Evolutionary conservation across 2,888 invertebrate genomes (phyloP).

Genomic region (Monochamus alternatus): DNA sequence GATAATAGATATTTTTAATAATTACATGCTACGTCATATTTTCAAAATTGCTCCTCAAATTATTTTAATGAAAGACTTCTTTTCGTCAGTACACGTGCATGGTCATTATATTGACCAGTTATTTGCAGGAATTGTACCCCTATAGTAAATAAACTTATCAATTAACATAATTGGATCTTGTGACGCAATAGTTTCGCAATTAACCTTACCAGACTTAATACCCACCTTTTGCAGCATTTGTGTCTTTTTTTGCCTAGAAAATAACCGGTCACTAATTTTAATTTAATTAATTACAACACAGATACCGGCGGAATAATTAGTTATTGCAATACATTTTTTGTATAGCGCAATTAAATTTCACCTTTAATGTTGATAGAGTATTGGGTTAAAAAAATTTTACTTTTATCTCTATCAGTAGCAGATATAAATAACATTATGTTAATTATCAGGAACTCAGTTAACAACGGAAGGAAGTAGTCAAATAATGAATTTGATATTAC

Average conservation of each 20-base stretch:
- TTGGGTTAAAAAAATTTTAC: too few species aligned
- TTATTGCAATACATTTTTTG: too few species aligned
- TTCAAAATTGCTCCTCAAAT: too few species aligned
- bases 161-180: slow-evolving; percentile 25
- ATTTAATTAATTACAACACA: slow-evolving; percentile 39
- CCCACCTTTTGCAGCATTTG: slow-evolving; percentile 35
- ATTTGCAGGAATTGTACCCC: neutral
- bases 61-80: neutral
- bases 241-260: slow-evolving; percentile 34
- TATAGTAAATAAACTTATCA: slow-evolving; percentile 29
- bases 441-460: too few species aligned
- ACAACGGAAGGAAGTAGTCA: too few species aligned
- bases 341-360: neutral
- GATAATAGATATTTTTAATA: too few species aligned
- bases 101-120: slow-evolving; percentile 3
- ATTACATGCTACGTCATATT: too few species aligned
- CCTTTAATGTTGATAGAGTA: too few species aligned
- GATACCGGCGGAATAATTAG: neutral
- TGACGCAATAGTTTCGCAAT: slow-evolving; percentile 1
- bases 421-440: too few species aligned
- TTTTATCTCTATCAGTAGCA: too few species aligned
- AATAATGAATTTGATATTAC: too few species aligned
- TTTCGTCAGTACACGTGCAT: neutral
- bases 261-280: slow-evolving; percentile 39
- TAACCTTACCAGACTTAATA: neutral